phyloP scores from a whole-genome alignment of 2,888 invertebrate species.

The Oligia strigilis region DNA sequence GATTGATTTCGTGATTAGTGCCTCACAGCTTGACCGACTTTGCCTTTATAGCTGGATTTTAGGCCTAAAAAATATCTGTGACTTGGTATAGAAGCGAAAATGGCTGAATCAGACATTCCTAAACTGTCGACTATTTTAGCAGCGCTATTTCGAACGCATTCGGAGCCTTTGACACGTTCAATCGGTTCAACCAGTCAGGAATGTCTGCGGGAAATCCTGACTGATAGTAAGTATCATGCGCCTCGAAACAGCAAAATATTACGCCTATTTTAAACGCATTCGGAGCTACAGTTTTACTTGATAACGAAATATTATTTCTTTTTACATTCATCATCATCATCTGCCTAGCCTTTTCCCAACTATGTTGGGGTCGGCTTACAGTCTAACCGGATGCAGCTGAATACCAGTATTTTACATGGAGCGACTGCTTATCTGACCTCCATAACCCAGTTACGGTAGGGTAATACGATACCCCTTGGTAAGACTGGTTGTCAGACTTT shows the following conservation, averaged over 20 bases:
- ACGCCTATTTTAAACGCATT: neutral
- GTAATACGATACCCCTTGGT: too few relatives aligned
- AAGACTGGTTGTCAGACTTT: too few relatives aligned
- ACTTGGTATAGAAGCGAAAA: neutral
- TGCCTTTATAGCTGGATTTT: neutral
- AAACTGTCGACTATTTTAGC: neutral
- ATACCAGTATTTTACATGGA: too few relatives aligned
- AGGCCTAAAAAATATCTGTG: neutral
- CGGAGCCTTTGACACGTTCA: neutral
- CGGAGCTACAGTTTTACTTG: neutral
- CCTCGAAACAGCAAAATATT: neutral
- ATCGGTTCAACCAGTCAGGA: neutral
- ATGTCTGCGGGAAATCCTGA: constrained; percentile 1
- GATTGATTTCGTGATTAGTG: neutral
- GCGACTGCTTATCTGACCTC: too few relatives aligned
- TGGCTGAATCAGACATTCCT: neutral
- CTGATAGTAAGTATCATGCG: constrained; percentile 2
- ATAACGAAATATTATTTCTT: too few relatives aligned
- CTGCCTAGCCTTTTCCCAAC: too few relatives aligned
- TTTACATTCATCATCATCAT: neutral
- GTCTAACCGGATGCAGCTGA: too few relatives aligned
- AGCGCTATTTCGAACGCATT: neutral
- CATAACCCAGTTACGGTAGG: too few relatives aligned
- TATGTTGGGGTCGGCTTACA: too few relatives aligned
- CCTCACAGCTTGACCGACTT: neutral